A percentile compares a stretch with the other conserved stretches of the same genome.
Conservation (phyloP, 2,797 vertebrate genomes). For the Poecile montanus region DNA sequence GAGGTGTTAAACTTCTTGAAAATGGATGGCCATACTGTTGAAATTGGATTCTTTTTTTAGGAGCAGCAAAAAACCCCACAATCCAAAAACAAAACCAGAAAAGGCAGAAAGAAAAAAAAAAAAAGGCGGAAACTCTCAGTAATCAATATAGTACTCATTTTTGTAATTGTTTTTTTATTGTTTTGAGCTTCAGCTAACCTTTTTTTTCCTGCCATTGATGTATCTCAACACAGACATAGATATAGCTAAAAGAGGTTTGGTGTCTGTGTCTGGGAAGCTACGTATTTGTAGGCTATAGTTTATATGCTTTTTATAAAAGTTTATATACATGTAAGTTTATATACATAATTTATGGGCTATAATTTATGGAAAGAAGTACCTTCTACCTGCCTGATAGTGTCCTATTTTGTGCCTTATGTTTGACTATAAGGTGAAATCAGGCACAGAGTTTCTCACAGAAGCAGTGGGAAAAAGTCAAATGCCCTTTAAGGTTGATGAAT, state of each 20-base stretch:
- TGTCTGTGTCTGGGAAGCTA: not conserved
- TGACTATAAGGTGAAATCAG: not conserved
- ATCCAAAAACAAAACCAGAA: not conserved
- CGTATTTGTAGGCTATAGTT: not conserved
- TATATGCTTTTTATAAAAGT: too few species aligned
- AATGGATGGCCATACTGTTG: not conserved
- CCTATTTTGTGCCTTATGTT: not conserved
- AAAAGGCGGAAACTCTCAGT: not conserved
- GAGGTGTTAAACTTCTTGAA: not conserved
- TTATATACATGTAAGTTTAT: too few species aligned
- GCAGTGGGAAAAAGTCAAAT: not conserved
- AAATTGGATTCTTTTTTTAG: not conserved
- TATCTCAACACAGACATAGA: not conserved
- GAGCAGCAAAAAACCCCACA: too few species aligned
- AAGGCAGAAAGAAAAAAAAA: not conserved
- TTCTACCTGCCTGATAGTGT: not conserved
- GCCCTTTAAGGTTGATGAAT: not conserved
- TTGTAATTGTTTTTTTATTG: not conserved
- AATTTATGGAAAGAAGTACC: not conserved
- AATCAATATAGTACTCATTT: not conserved
- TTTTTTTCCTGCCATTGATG: not conserved
- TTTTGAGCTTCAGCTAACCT: not conserved
- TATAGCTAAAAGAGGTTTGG: not conserved
- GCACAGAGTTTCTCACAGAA: not conserved
- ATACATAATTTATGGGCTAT: too few species aligned